Evolutionary conservation across 2,113 vertebrate species (phyloP).

Genomic region (Chaenogobius annularis): DNA sequence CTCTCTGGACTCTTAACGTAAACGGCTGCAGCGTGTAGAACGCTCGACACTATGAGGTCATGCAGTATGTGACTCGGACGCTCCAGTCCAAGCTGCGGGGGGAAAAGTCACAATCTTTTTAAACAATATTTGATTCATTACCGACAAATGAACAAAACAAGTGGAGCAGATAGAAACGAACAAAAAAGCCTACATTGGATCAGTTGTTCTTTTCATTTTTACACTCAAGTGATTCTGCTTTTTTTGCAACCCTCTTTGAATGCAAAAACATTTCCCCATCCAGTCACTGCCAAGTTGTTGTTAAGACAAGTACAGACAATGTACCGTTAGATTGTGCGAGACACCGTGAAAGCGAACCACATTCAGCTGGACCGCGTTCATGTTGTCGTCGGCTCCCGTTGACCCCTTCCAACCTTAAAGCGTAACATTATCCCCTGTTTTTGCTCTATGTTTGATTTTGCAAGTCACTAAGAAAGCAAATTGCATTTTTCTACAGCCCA

Average conservation of each 20-base stretch:
- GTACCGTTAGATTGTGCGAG: not conserved
- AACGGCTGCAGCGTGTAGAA: constrained; percentile 18
- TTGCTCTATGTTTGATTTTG: constrained; percentile 41
- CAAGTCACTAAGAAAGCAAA: constrained; percentile 46
- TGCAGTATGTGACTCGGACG: not conserved
- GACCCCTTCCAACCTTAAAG: constrained; percentile 30
- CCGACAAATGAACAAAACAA: not conserved
- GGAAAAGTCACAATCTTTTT: not conserved
- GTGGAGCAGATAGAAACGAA: not conserved
- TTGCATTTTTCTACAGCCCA: constrained; percentile 30
- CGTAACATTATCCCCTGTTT: constrained; percentile 47
- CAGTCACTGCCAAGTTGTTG: too few relatives aligned
- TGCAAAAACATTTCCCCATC: not conserved
- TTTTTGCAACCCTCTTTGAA: too few relatives aligned
- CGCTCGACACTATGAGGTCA: constrained; percentile 4
- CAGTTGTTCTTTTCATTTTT: not conserved
- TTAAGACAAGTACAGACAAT: not conserved
- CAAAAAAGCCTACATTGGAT: not conserved
- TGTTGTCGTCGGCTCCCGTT: constrained; percentile 9
- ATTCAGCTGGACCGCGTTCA: not conserved
- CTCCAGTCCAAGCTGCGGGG: not conserved
- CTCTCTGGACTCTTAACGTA: constrained; percentile 4
- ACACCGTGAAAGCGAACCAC: not conserved
- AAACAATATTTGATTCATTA: not conserved
- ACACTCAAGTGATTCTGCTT: too few relatives aligned